Evolutionary conservation across 2,797 vertebrate genomes (phyloP).

Genomic region (Hydrocynus forskahlii): DNA sequence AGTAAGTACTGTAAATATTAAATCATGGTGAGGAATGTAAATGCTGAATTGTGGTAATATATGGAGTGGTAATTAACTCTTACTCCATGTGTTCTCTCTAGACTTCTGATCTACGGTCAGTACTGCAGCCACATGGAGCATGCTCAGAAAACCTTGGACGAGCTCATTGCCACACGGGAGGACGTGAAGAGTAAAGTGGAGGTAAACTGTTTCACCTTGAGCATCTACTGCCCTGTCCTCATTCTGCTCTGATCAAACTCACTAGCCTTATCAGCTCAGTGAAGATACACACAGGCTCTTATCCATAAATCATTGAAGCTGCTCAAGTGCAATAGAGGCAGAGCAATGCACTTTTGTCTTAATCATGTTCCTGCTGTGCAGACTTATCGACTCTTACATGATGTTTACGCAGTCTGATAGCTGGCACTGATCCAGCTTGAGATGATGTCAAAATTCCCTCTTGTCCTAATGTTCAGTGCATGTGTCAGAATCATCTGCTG

Average conservation of each 20-base stretch:
- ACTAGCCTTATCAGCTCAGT: slow-evolving; percentile 20
- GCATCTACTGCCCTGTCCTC: not conserved
- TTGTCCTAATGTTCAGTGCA: not conserved
- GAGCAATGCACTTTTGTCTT: not conserved
- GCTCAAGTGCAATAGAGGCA: slow-evolving; percentile 8
- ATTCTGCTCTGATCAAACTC: slow-evolving; percentile 3
- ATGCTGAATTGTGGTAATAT: not conserved
- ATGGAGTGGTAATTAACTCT: not conserved
- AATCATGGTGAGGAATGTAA: not conserved
- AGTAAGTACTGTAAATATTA: not conserved
- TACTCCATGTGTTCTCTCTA: slow-evolving; percentile 55
- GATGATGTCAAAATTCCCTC: not conserved
- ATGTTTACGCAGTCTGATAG: not conserved
- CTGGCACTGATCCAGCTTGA: not conserved
- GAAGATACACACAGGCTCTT: not conserved
- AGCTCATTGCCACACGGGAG: slow-evolving; percentile 87
- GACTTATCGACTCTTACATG: slow-evolving; percentile 4
- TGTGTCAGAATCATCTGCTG: not conserved
- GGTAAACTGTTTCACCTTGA: slow-evolving; percentile 71
- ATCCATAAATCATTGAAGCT: slow-evolving; percentile 29
- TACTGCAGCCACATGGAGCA: slow-evolving; percentile 98
- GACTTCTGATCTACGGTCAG: slow-evolving; percentile 95
- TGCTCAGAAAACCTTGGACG: slow-evolving; percentile 92
- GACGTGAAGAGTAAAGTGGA: slow-evolving; percentile 93
- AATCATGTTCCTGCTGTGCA: slow-evolving; percentile 13